Evolutionary conservation across 2,888 invertebrate species (phyloP), one percentile per base, ranked within the genome.

Genomic region (Lasioglossum pauxillum): DNA sequence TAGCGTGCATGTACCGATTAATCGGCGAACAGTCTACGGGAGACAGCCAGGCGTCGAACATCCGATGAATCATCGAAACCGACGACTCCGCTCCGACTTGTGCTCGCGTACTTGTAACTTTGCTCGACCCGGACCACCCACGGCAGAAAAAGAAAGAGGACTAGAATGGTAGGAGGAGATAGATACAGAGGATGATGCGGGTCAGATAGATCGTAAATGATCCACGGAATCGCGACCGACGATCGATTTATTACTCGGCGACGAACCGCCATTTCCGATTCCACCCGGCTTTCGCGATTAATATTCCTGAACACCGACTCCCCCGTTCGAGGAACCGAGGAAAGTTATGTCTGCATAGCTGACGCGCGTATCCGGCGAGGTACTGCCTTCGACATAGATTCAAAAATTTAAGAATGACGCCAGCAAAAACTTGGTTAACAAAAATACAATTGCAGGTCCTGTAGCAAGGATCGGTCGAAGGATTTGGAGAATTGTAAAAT

Each of bases 11-110:
- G 67, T 60, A 35, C 69, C 84, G 82, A 90, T 89, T 82, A 91
- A 87, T 84, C 83, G 85, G 35, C 64, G 46, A 64, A 49, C 57
- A 73, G 46, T 53, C 69, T 72, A 19, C n/a, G 2, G 53, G 82
- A 89, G 91, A 87, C 87, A 75, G 79, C 81, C 72, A 49, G 84
- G 78, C 86, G 88, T 90, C 82, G 77, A 79, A 78, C 60, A 75
- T 80, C 74, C 84, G 82, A 74, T 86, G 91, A 91, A 91, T 88
- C 91, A 91, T 91, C 83, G 87, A 87, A 88, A 91, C 81, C 74
- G 88, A 60, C 27, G 14, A 75, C 76, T 85, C 83, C 81, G 76
- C 82, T 77, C 82, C 78, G 75, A 27, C 60, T 67, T 35, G 67
- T 35, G 67, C 31, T 35, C 67, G 60, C 60, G 60, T 14, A 60